Conservation (phyloP, 1,140 invertebrate genomes). For the Listronotus oregonensis region DNA sequence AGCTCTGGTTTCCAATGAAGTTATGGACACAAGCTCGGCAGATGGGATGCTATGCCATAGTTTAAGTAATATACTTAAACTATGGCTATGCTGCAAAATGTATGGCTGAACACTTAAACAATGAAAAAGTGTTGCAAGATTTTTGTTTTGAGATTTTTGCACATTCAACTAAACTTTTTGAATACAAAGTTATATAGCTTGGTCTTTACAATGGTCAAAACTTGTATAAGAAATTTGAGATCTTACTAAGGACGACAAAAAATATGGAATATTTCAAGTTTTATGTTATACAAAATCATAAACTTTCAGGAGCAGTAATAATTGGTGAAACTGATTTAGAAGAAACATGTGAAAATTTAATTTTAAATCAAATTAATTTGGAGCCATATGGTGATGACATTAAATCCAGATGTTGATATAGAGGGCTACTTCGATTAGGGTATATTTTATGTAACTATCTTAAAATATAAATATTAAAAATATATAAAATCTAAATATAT, state of each 20-base stretch:
- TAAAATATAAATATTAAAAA: background rate
- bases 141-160: constrained; percentile 98
- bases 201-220: constrained; percentile 95
- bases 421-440: constrained; percentile 98
- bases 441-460: background rate
- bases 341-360: constrained; percentile 98
- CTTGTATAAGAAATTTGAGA: constrained; percentile 81
- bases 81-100: constrained; percentile 88
- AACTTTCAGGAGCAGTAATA: constrained; percentile 89
- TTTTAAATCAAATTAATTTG: constrained; percentile 92
- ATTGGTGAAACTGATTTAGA: constrained; percentile 97
- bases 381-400: constrained; percentile 85
- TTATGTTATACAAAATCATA: constrained; percentile 82
- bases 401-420: constrained; percentile 95
- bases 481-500: no score
- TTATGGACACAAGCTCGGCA: constrained; percentile 97
- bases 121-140: constrained; percentile 73
- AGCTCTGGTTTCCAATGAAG: constrained; percentile 96
- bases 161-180: constrained; percentile 95
- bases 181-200: constrained; percentile 90
- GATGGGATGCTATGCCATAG: constrained; percentile 96
- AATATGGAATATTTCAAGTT: constrained; percentile 89
- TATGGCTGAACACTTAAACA: constrained; percentile 72
- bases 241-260: constrained; percentile 84
- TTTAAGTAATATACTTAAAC: no score